Conservation (phyloP, 2,888 invertebrate species). For the Trachelus troglodyta region DNA sequence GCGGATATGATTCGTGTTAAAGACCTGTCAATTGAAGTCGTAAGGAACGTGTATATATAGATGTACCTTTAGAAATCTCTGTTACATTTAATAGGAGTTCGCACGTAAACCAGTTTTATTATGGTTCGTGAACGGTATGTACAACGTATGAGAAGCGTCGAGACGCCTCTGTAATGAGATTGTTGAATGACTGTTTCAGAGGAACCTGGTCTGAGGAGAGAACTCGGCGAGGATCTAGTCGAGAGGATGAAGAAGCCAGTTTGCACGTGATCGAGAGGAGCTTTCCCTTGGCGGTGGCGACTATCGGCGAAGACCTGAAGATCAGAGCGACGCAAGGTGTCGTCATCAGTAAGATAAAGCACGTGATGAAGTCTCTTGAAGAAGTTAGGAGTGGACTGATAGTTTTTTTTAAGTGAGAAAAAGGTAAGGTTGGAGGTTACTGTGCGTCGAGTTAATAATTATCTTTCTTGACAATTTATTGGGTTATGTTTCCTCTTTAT, state of each 20-base stretch:
- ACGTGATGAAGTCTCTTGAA: background rate
- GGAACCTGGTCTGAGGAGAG: background rate
- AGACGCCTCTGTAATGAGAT: background rate
- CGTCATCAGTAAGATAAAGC: background rate
- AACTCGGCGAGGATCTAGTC: background rate
- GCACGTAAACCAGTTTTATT: background rate
- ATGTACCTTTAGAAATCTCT: background rate
- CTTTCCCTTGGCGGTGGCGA: background rate
- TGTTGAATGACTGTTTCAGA: background rate
- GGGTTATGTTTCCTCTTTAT: background rate
- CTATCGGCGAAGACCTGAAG: background rate
- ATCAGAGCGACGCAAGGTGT: background rate
- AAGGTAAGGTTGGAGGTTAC: background rate
- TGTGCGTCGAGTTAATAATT: background rate
- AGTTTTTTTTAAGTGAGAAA: background rate
- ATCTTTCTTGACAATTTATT: background rate
- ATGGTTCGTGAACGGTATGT: background rate
- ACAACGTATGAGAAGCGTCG: background rate
- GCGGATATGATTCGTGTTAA: background rate
- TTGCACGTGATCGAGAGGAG: background rate
- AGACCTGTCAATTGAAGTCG: background rate
- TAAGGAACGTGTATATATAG: background rate
- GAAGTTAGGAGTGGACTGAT: background rate
- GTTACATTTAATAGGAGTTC: background rate
- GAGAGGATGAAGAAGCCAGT: background rate